Evolutionary conservation across 2,888 invertebrate genomes (phyloP).

Genomic region (Cyclophora punctaria): DNA sequence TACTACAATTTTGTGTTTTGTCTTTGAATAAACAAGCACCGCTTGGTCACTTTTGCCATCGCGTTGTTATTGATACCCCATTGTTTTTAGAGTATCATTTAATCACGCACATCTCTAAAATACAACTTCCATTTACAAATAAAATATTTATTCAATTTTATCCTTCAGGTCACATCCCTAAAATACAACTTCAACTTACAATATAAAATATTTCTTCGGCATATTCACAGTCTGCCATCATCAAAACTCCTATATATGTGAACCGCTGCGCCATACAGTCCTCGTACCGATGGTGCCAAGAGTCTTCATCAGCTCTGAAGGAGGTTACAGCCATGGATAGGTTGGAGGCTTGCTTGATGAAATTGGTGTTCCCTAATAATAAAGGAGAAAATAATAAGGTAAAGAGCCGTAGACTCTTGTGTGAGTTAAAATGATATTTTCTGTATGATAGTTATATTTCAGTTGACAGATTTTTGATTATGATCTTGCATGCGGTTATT

Average conservation of each 20-base stretch:
- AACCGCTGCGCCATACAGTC: slow-evolving; percentile 18
- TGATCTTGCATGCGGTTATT: too few relatives aligned
- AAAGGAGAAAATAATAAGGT: not conserved
- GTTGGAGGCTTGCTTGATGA: slow-evolving; percentile 19
- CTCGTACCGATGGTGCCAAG: slow-evolving; percentile 6
- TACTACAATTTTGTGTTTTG: too few relatives aligned
- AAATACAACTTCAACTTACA: slow-evolving; percentile 25
- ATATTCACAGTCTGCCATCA: slow-evolving; percentile 22
- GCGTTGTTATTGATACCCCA: too few relatives aligned
- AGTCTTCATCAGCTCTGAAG: not conserved
- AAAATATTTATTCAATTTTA: slow-evolving; percentile 27
- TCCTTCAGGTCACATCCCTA: too few relatives aligned
- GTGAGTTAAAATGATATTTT: not conserved
- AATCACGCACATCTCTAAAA: too few relatives aligned
- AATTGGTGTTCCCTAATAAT: slow-evolving; percentile 25
- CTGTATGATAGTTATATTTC: not conserved
- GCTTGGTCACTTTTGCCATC: too few relatives aligned
- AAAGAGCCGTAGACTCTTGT: too few relatives aligned
- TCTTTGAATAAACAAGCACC: too few relatives aligned
- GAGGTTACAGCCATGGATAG: slow-evolving; percentile 19
- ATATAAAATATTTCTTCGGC: slow-evolving; percentile 25
- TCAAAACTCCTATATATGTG: slow-evolving; percentile 21
- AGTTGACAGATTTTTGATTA: not conserved
- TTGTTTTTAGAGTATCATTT: not conserved
- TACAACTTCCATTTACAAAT: slow-evolving; percentile 26